Conservation (phyloP, 1,140 invertebrate species). For the Eumeta japonica region DNA sequence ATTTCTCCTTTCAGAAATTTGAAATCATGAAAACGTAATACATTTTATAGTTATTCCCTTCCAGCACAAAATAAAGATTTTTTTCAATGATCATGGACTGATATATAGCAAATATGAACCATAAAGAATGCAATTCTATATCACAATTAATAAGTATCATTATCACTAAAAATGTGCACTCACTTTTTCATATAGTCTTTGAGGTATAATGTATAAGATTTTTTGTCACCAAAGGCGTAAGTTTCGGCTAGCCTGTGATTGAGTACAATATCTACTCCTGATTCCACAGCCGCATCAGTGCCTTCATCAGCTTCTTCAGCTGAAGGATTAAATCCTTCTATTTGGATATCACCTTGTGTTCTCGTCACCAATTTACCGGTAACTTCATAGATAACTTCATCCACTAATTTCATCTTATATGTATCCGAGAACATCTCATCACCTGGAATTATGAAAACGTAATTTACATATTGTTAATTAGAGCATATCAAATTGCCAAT, state of each 20-base stretch:
- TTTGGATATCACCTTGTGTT: conserved; percentile 73
- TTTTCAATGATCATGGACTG: too few relatives aligned
- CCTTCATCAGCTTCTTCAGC: conserved; percentile 88
- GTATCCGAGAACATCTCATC: conserved; percentile 98
- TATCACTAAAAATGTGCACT: conserved; percentile 34
- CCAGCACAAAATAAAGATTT: too few relatives aligned
- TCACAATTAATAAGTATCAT: conserved; percentile 5
- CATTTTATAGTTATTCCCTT: too few relatives aligned
- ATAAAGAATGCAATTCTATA: conserved; percentile 4
- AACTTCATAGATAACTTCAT: conserved; percentile 94
- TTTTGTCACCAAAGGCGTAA: conserved; percentile 82
- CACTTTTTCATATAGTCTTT: conserved; percentile 97
- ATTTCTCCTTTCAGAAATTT: too few relatives aligned
- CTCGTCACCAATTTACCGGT: conserved; percentile 82
- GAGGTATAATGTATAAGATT: conserved; percentile 87
- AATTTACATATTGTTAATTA: neutral
- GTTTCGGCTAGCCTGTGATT: conserved; percentile 89
- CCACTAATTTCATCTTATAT: conserved; percentile 91
- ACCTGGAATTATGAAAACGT: conserved; percentile 69
- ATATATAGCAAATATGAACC: too few relatives aligned
- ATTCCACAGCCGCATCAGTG: conserved; percentile 70
- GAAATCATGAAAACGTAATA: too few relatives aligned
- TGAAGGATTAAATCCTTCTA: conserved; percentile 90
- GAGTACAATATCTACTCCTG: conserved; percentile 89
- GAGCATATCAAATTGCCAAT: conserved; percentile 19